Evolutionary conservation across 1,140 invertebrate genomes (phyloP), one percentile per base, ranked within the genome.

Genomic region (Drosophila gunungcola): DNA sequence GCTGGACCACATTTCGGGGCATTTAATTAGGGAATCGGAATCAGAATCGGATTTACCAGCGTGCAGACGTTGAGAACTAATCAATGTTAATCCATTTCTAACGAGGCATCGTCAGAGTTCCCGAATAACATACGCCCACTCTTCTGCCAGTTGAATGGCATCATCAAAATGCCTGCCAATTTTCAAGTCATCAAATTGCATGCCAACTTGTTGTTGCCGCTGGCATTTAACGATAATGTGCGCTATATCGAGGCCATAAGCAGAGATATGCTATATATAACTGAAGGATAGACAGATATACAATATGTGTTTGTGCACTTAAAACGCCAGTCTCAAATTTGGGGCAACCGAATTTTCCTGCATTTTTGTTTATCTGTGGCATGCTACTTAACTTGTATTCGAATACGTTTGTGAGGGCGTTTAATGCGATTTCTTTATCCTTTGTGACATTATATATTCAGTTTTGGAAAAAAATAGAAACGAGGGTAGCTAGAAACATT

Each of bases 31-130:
- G 62, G 21, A 45, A 55, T 76, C 45, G 16, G 16, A 21, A 76
- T 74, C 41, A 25, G 41, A 1, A 48, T 46, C 6, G 10, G 11
- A 13, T 45, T 39, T 13, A 29, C 12, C 25, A 34, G 39, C 29
- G 12, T 9, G 29, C 48, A 32, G 27, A 29, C 29, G 2, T 32
- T 32, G 51, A 77, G 54, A 80, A 60, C 78, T 88, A 88, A 88
- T 88, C 83, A 88, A 88, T 82, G 83, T 77, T 88, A 88, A 88
- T 88, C 70, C 83, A 82, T 88, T 88, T 88, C 79, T 88, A 88
- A 88, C 83, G 83, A 88, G 67, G 38, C 63, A 41, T 88, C 83
- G 79, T 88, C 88, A 85, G 56, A 53, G 12, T 25, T 5, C 29
- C 16, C 13, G 54, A 62, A 55, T 58, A n/a, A 62, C 49, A 67